A percentile compares a stretch with the other conserved stretches of the same genome.
These are phyloP conservation scores for Galemys pyrenaicus DNA, from an alignment of 2,113 vertebrate genomes.

Conservation along the genomic window DNA sequence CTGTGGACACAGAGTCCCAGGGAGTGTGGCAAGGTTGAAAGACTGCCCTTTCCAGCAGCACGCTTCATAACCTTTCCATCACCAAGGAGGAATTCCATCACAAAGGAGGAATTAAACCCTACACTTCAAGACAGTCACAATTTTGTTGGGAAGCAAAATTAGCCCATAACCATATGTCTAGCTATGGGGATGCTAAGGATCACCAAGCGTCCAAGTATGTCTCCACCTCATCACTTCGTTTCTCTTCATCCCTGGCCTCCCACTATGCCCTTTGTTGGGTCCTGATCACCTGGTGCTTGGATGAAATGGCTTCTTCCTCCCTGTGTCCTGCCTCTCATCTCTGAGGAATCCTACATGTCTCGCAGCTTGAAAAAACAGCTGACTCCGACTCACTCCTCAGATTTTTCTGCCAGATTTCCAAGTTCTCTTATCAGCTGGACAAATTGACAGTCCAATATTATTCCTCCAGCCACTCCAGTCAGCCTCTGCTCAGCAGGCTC, in stretches of 20 bases:
- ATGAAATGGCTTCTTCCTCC: background rate
- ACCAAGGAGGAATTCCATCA: too few relatives aligned
- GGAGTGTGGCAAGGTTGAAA: background rate
- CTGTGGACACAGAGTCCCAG: background rate
- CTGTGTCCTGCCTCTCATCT: background rate
- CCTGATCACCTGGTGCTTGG: background rate
- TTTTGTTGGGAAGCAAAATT: background rate
- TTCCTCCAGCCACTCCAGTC: too few relatives aligned
- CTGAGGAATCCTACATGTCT: background rate
- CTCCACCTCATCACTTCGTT: background rate
- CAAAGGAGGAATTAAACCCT: background rate
- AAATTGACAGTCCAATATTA: accelerated
- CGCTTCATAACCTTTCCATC: background rate
- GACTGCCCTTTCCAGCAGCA: background rate
- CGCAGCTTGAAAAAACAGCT: background rate
- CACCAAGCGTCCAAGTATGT: too few relatives aligned
- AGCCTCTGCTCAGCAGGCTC: background rate
- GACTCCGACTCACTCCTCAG: background rate
- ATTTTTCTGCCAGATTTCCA: background rate
- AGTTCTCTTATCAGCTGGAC: background rate
- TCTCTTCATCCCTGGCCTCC: background rate
- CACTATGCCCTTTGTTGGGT: background rate
- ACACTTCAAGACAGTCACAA: background rate
- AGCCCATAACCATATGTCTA: background rate
- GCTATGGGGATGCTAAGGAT: background rate